A percentile compares a stretch with the other conserved stretches of the same genome.
Evolutionary conservation across 1,140 invertebrate genomes (phyloP).

Genomic region (Microplitis demolitor): DNA sequence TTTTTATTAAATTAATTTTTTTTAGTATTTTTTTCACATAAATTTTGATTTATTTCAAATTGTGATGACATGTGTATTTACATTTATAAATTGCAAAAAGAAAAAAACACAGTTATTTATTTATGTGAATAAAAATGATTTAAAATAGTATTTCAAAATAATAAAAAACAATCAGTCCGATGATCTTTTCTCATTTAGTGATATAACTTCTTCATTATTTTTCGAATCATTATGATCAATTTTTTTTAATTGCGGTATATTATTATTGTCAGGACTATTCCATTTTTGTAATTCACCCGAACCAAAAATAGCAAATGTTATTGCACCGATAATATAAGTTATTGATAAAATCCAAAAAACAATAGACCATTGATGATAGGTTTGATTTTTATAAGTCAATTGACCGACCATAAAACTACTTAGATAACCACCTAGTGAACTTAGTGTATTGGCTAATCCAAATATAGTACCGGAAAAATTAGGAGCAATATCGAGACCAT

Average conservation of each 20-base stretch:
- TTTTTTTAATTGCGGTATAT: not conserved
- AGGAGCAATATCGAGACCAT: constrained; percentile 87
- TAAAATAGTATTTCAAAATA: too few species aligned
- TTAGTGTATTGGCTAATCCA: constrained; percentile 88
- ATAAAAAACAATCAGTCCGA: too few species aligned
- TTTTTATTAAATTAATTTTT: too few species aligned
- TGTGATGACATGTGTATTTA: too few species aligned
- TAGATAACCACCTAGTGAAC: constrained; percentile 85
- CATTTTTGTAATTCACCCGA: constrained; percentile 74
- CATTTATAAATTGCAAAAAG: too few species aligned
- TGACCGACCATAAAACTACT: constrained; percentile 84
- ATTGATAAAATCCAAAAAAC: constrained; percentile 82
- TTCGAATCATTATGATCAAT: constrained; percentile 31
- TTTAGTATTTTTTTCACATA: too few species aligned
- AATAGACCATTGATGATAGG: constrained; percentile 78
- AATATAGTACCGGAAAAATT: constrained; percentile 90
- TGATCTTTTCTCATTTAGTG: not conserved
- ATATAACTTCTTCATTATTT: constrained; percentile 27
- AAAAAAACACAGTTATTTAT: too few species aligned
- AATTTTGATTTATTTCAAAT: too few species aligned
- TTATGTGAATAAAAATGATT: too few species aligned
- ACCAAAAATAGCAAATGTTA: constrained; percentile 73
- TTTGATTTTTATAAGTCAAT: constrained; percentile 77
- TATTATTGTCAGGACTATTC: constrained; percentile 56
- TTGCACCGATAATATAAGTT: constrained; percentile 73